Base-by-base conservation (phyloP, 2,888 invertebrate genomes). In the Pristionchus arcanus region DNA sequence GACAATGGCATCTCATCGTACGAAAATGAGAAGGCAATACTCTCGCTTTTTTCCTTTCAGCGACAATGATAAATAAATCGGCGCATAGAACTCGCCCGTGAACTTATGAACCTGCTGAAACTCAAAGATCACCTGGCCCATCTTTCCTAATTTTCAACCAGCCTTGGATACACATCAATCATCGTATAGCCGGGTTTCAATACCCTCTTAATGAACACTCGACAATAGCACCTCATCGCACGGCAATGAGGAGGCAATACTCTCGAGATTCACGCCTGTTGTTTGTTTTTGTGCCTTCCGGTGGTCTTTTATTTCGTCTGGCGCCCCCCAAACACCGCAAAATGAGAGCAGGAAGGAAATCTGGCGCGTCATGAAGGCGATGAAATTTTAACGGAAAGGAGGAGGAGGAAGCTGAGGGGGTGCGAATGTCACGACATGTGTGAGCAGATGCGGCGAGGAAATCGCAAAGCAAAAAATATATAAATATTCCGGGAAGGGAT, bases 371-470 rank as follows among this genome's bases (percentile, higher is more conserved):
- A 74, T 21, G 37, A 74, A 74, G 37, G 63, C 63, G 63, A 74
- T 74, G 74, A 74, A 74, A 74, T 21, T 74, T 74, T 74, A 74
- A 74, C 74, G 74, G 37, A 21, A 9, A 19, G 37, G 37, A 37
- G 19, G 74, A 74, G 21, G 74, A n/a, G 25, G 63, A 9, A 59
- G 21, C 11, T 0, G 9, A 9, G 9, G n/a, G 37, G 74, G 37
- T 34, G 74, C 34, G 74, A 74, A 74, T 74, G 74, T 74, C 74
- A 74, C 74, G 74, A 25, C 74, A 74, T 74, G 68, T 68, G 68
- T 31, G 7, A 25, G 66, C 25, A 19, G 16, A 55, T 55, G 55
- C 42, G 42, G 42, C 42, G 42, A 9, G 42, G 42, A 9, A 55
- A 63, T 63, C 25, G 25, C 63, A 63, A n/a, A 63, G 63, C 25